Conservation (phyloP, 2,888 invertebrate species). For the Eulithis prunata region DNA sequence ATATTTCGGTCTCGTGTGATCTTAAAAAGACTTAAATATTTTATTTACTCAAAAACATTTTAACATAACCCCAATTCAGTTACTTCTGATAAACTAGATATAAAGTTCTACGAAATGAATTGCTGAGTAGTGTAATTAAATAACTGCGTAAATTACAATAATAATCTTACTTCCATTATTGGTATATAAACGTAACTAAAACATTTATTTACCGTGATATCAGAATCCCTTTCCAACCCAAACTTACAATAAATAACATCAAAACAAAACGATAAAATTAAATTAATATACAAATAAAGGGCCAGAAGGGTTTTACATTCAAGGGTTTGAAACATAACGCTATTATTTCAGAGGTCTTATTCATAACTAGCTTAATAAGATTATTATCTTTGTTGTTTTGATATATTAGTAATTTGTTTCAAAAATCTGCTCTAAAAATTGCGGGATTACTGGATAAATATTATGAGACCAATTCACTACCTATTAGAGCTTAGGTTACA, state of each 20-base stretch:
- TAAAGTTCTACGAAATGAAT: no score
- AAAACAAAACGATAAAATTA: constrained; percentile 52
- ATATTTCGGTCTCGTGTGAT: no score
- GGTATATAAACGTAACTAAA: constrained; percentile 3
- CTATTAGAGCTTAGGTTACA: no score
- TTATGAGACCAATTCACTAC: no score
- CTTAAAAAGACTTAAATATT: no score
- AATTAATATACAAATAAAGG: constrained; percentile 50
- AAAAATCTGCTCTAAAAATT: no score
- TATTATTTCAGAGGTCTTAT: constrained; percentile 36
- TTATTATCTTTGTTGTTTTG: constrained; percentile 5
- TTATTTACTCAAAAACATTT: no score
- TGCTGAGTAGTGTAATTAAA: no score
- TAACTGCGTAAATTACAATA: background rate
- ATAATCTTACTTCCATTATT: constrained; percentile 11
- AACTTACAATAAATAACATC: constrained; percentile 38
- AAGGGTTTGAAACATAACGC: constrained; percentile 36
- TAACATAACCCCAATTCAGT: no score
- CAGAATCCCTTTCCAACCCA: constrained; percentile 30
- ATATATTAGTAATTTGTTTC: no score
- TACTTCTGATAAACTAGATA: no score
- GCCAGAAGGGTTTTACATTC: constrained; percentile 32
- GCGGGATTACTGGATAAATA: no score
- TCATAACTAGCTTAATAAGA: constrained; percentile 16
- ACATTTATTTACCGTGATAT: constrained; percentile 29